Percentiles rank a stretch among this genome's conserved stretches.
Evolutionary conservation across 1,140 invertebrate genomes (phyloP).

Genomic region (Cotesia chilonis): DNA sequence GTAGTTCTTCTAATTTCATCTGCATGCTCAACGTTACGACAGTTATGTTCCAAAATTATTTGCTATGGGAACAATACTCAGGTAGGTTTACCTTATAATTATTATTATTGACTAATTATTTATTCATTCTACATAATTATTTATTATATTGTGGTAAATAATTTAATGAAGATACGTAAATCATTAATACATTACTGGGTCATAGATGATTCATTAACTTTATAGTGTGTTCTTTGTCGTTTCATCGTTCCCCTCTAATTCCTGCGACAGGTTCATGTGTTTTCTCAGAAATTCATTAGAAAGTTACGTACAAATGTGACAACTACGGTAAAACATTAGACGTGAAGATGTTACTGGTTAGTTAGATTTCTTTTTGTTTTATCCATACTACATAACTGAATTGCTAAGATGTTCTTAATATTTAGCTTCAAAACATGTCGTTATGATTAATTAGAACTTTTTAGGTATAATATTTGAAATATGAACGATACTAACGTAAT

Average conservation of each 20-base stretch:
- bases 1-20: conserved; percentile 25
- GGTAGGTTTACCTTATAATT: neutral
- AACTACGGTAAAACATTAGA: conserved; percentile 24
- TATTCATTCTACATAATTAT: neutral
- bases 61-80: conserved; percentile 16
- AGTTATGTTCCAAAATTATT: conserved; percentile 16
- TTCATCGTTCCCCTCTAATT: conserved; percentile 45
- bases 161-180: neutral
- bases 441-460: neutral
- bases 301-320: conserved; percentile 40
- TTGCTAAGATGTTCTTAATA: neutral
- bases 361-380: conserved; percentile 15
- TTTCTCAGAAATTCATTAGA: conserved; percentile 44
- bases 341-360: conserved; percentile 34
- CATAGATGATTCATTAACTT: conserved; percentile 34
- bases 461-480: neutral
- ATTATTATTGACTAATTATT: neutral
- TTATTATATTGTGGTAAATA: conserved; percentile 7
- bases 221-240: conserved; percentile 5
- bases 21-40: neutral
- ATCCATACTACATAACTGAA: neutral
- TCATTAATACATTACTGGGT: conserved; percentile 23
- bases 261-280: conserved; percentile 42
- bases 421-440: neutral
- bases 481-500: too few species aligned